These are phyloP conservation scores for Steinernema feltiae DNA, from an alignment of 1,140 invertebrate genomes.

Conservation along the genomic window DNA sequence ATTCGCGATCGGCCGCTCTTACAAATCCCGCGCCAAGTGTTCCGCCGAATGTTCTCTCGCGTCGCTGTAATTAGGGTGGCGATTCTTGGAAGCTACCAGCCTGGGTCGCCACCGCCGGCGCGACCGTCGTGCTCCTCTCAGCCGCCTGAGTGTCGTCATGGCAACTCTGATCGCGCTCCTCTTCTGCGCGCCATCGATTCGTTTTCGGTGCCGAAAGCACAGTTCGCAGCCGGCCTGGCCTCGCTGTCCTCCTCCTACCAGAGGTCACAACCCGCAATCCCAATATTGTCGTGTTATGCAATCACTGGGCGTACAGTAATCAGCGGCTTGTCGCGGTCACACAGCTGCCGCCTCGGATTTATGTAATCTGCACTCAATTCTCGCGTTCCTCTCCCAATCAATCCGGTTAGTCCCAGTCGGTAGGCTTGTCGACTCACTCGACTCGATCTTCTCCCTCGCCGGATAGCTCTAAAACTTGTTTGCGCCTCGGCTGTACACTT, in stretches of 20 bases:
- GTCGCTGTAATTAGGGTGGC: too few relatives aligned
- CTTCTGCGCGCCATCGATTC: too few relatives aligned
- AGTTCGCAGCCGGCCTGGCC: not conserved
- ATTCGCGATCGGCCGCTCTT: too few relatives aligned
- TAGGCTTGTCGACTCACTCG: not conserved
- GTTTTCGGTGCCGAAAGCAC: not conserved
- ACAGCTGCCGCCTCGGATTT: constrained; percentile 3
- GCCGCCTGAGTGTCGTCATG: too few relatives aligned
- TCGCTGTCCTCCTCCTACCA: not conserved
- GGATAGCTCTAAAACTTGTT: constrained; percentile 7
- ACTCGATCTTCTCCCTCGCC: constrained; percentile 7
- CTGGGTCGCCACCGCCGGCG: too few relatives aligned
- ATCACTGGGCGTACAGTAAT: not conserved
- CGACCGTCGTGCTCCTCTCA: too few relatives aligned
- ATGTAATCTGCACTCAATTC: constrained; percentile 10
- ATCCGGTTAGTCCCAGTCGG: not conserved
- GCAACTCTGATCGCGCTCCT: too few relatives aligned
- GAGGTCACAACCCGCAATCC: not conserved
- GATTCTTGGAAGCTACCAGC: too few relatives aligned
- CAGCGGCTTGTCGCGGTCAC: not conserved
- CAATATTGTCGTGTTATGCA: constrained; percentile 4
- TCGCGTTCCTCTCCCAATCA: not conserved
- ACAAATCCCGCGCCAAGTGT: too few relatives aligned
- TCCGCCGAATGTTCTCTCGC: too few relatives aligned
- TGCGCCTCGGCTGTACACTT: constrained; percentile 10